Conservation (phyloP, 1,140 invertebrate species). For the Tetragonula clypearis region DNA sequence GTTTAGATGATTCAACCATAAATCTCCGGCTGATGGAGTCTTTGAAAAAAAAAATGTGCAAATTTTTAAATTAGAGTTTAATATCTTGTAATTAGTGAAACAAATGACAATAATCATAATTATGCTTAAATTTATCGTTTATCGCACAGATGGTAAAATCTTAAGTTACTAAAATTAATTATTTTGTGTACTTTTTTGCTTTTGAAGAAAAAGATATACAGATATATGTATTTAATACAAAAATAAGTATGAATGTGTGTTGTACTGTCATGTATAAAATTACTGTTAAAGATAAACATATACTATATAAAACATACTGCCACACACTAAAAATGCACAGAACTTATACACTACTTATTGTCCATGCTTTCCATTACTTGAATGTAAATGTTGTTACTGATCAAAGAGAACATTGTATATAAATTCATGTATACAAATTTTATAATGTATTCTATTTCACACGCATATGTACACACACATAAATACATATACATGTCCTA, state of each 20-base stretch:
- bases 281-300: neutral
- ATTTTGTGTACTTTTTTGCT: slow-evolving; percentile 4
- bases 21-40: slow-evolving; percentile 48
- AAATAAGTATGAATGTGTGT: slow-evolving; percentile 29
- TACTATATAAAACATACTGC: neutral
- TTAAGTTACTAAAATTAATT: neutral
- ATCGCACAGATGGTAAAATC: neutral
- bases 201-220: slow-evolving; percentile 1
- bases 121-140: neutral
- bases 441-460: slow-evolving; percentile 48
- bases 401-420: slow-evolving; percentile 39
- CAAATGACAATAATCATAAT: slow-evolving; percentile 21
- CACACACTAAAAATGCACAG: neutral
- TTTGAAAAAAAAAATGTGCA: slow-evolving; percentile 41
- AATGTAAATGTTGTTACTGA: slow-evolving; percentile 25
- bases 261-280: slow-evolving; percentile 19
- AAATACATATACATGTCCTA: slow-evolving; percentile 45
- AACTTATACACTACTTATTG: slow-evolving; percentile 25
- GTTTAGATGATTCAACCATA: slow-evolving; percentile 58
- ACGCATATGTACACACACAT: slow-evolving; percentile 41
- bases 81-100: neutral
- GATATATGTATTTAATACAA: slow-evolving; percentile 14
- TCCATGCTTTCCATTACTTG: slow-evolving; percentile 11
- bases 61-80: slow-evolving; percentile 34
- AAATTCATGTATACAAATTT: slow-evolving; percentile 53